Conservation (phyloP, 2,888 invertebrate species). For the Ochropleura leucogaster region DNA sequence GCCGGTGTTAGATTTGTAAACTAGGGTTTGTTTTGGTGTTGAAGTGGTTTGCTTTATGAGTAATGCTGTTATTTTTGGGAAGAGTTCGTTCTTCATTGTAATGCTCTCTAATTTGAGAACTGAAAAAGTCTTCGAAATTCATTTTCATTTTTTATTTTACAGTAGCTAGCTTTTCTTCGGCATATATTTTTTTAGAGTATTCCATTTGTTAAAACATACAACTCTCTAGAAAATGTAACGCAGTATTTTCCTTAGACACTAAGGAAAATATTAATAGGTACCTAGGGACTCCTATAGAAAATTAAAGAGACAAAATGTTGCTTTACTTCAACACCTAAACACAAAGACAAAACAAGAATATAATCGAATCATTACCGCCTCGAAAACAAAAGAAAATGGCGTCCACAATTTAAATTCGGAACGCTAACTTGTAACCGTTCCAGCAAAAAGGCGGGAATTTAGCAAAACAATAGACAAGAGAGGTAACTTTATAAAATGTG, state of each 20-base stretch:
- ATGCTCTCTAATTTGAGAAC: not conserved
- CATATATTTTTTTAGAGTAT: not conserved
- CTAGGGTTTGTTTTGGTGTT: conserved; percentile 29
- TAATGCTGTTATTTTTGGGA: conserved; percentile 8
- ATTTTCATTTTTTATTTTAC: not conserved
- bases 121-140: not conserved
- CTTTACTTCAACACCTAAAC: conserved; percentile 29
- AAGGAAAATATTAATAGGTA: conserved; percentile 7
- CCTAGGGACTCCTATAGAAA: not conserved
- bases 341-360: conserved; percentile 29
- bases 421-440: conserved; percentile 29
- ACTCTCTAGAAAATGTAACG: not conserved
- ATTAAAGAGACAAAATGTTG: conserved; percentile 1
- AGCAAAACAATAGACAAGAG: conserved; percentile 57
- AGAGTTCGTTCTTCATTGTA: not conserved
- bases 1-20: conserved; percentile 34
- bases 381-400: conserved; percentile 40
- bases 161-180: not conserved
- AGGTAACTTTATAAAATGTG: conserved; percentile 65
- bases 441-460: conserved; percentile 42
- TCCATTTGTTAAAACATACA: not conserved
- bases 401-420: conserved; percentile 36
- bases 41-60: conserved; percentile 11
- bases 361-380: conserved; percentile 29
- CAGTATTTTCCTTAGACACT: not conserved